phyloP scores from a whole-genome alignment of 2,888 invertebrate genomes.

The Trisateles emortualis region DNA sequence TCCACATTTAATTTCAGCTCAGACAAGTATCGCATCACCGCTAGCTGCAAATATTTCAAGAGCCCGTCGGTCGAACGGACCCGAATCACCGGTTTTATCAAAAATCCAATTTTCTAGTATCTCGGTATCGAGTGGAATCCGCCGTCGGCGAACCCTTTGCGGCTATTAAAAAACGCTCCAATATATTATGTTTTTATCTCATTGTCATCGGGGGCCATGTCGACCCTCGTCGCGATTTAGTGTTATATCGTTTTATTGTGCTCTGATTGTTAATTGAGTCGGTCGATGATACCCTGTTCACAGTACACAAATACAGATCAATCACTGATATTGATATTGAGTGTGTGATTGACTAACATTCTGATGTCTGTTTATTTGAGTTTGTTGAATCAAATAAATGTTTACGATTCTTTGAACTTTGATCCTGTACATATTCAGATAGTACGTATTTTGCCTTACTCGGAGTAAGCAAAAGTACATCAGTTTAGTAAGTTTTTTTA shows the following conservation, averaged over 20 bases:
- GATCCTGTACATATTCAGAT: not conserved
- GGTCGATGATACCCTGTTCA: constrained; percentile 28
- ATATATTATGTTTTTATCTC: constrained; percentile 64
- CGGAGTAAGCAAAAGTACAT: too few relatives aligned
- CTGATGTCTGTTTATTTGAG: constrained; percentile 10
- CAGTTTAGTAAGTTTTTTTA: too few relatives aligned
- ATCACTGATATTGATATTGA: constrained; percentile 28
- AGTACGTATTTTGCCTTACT: not conserved
- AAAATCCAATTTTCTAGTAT: constrained; percentile 66
- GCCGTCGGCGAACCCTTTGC: constrained; percentile 43
- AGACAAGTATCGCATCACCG: constrained; percentile 31
- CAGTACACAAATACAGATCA: constrained; percentile 26
- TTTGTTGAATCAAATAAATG: constrained; percentile 11
- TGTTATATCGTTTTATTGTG: constrained; percentile 52
- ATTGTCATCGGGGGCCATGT: constrained; percentile 53
- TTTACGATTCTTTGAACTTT: not conserved
- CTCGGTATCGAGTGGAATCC: constrained; percentile 38
- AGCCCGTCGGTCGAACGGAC: constrained; percentile 23
- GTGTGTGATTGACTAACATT: constrained; percentile 16
- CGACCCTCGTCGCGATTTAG: constrained; percentile 50
- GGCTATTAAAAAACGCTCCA: constrained; percentile 51
- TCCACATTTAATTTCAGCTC: constrained; percentile 48
- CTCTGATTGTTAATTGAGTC: constrained; percentile 47
- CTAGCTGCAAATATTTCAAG: constrained; percentile 38
- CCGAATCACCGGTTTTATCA: constrained; percentile 67